phyloP scores from a whole-genome alignment of 2,797 vertebrate genomes.

The Euthynnus affinis region DNA sequence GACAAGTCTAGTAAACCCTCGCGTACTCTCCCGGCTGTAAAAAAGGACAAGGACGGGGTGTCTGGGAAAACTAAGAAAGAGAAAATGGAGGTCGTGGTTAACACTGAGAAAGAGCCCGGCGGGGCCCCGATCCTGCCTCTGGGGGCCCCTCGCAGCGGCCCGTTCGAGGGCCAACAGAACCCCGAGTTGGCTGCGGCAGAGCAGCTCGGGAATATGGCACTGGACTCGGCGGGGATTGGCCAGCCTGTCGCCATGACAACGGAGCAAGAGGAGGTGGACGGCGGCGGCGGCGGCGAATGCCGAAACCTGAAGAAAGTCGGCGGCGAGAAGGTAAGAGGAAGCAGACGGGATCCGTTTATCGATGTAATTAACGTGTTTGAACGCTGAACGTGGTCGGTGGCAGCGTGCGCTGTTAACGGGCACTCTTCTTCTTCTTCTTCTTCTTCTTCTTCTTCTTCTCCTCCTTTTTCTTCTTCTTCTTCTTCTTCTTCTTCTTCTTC shows the following conservation, averaged over 20 bases:
- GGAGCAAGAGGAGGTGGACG: constrained; percentile 92
- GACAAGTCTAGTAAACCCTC: constrained; percentile 92
- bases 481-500: too few species aligned
- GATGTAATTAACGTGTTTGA: not conserved
- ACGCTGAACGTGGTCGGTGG: not conserved
- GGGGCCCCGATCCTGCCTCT: constrained; percentile 77
- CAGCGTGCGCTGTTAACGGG: too few species aligned
- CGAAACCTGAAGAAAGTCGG: constrained; percentile 91
- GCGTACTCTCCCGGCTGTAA: constrained; percentile 88
- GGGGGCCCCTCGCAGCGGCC: constrained; percentile 85
- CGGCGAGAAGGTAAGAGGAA: constrained; percentile 92
- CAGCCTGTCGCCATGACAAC: constrained; percentile 90
- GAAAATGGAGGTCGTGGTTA: constrained; percentile 86
- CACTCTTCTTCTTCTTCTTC: too few species aligned
- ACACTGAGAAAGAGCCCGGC: constrained; percentile 88
- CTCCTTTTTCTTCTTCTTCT: too few species aligned
- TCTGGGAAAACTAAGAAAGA: constrained; percentile 95
- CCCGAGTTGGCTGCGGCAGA: constrained; percentile 87
- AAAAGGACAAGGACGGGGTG: constrained; percentile 93
- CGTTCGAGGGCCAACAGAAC: constrained; percentile 88
- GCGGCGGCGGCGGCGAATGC: constrained; percentile 87
- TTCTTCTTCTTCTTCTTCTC: too few species aligned
- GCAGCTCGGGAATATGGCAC: constrained; percentile 90
- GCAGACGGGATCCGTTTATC: not conserved
- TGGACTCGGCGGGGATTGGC: constrained; percentile 89